Conservation (phyloP, 2,797 vertebrate genomes). For the Falco naumanni region DNA sequence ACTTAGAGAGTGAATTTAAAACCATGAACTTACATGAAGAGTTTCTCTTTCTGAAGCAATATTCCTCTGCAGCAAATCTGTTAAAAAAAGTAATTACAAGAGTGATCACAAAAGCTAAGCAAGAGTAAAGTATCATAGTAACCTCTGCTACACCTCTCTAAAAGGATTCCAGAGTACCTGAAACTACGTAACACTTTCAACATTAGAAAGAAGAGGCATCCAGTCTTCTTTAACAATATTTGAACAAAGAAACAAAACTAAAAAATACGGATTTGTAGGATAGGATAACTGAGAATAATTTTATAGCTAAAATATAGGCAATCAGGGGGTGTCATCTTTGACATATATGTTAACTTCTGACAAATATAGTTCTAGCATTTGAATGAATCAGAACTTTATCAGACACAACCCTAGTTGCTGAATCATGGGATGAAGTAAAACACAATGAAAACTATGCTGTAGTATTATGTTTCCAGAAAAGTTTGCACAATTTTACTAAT, state of each 20-base stretch:
- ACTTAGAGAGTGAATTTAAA: neutral
- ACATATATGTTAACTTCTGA: neutral
- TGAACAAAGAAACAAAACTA: neutral
- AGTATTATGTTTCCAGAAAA: neutral
- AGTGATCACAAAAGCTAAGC: slow-evolving; percentile 6
- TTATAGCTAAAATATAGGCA: neutral
- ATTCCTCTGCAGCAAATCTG: slow-evolving; percentile 45
- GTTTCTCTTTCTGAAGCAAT: neutral
- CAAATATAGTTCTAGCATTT: neutral
- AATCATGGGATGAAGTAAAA: neutral
- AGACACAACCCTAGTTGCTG: neutral
- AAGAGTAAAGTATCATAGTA: neutral
- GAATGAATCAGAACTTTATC: neutral
- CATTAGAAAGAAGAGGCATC: neutral
- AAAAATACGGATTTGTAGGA: neutral
- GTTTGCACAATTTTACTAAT: neutral
- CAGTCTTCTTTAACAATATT: neutral
- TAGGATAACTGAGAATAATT: neutral
- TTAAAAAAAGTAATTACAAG: slow-evolving; percentile 30
- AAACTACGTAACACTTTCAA: neutral
- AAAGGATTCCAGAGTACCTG: neutral
- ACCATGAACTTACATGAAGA: slow-evolving; percentile 49
- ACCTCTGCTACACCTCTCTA: neutral
- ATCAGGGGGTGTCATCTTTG: neutral
- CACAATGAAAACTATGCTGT: rapidly evolving